phyloP scores from a whole-genome alignment of 2,113 vertebrate genomes.

The Serilophus lunatus region DNA sequence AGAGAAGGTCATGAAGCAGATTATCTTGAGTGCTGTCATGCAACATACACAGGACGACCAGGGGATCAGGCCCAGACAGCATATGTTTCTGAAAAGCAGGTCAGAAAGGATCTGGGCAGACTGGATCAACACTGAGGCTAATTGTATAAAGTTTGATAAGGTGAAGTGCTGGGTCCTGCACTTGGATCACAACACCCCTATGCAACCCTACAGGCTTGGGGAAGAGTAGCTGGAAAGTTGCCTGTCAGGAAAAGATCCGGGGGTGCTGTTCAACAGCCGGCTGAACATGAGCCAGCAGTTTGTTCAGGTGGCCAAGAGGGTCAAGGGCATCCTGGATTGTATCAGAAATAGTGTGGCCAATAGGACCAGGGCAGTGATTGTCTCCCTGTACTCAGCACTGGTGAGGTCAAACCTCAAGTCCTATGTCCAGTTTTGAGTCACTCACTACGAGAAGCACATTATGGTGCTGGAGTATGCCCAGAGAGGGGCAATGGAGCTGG shows the following conservation, averaged over 20 bases:
- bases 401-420: background rate
- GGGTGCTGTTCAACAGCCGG: background rate
- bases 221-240: background rate
- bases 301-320: background rate
- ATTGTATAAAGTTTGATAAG: background rate
- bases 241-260: background rate
- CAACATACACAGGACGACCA: background rate
- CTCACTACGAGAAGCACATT: background rate
- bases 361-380: too few relatives aligned
- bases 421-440: too few relatives aligned
- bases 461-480: background rate
- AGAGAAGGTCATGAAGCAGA: background rate
- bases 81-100: background rate
- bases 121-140: background rate
- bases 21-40: background rate
- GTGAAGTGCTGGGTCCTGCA: background rate
- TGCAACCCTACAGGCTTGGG: too few relatives aligned
- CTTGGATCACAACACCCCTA: background rate
- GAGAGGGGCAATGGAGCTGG: background rate
- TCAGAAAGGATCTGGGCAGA: background rate
- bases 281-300: background rate
- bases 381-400: background rate
- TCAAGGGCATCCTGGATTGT: background rate
- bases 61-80: background rate
- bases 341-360: background rate